Evolutionary conservation across 2,888 invertebrate species (phyloP), one percentile per base, ranked within the genome.

Genomic region (Heterodera filipjevi): DNA sequence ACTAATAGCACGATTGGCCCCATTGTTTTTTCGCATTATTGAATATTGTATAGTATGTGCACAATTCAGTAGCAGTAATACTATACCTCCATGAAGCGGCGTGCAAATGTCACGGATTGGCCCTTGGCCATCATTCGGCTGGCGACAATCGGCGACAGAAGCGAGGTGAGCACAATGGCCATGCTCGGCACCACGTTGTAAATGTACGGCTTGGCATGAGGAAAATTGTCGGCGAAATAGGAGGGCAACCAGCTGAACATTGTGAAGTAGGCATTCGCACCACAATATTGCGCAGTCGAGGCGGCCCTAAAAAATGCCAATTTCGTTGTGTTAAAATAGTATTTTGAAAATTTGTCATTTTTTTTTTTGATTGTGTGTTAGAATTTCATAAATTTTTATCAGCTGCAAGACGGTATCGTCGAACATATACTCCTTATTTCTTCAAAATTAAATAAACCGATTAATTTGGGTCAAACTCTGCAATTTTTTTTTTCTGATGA

Each of bases 141-240:
- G 0, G 93, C 93, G 32, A 93, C 86, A 85, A 91, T 91, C 85
- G 93, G 93, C 71, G 93, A 92, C 71, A 92, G 89, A 79, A 93
- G 91, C 70, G 93, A 92, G 79, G 92, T 92, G 19, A 93, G 92
- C 71, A 93, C 91, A 77, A 93, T 90, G 3, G 93, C 92, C 44
- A 93, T 84, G 92, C 93, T 93, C 0, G 93, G 93, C 74, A 93
- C 92, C 89, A 93, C 93, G 89, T 93, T 93, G 82, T 93, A 93
- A 71, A 93, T 91, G 92, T 93, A 93, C 70, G 93, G 92, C 89
- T 92, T 93, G 53, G 92, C 92, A 82, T 92, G 91, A 0, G 93
- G 93, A 86, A 92, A 93, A 35, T 92, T 93, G 85, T 93, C 93
- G 86, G 93, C 92, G 87, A 93, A 93, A 89, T 93, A 93, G 68